Evolutionary conservation across 2,113 vertebrate genomes (phyloP).

Genomic region (Phylloscopus whistleri): DNA sequence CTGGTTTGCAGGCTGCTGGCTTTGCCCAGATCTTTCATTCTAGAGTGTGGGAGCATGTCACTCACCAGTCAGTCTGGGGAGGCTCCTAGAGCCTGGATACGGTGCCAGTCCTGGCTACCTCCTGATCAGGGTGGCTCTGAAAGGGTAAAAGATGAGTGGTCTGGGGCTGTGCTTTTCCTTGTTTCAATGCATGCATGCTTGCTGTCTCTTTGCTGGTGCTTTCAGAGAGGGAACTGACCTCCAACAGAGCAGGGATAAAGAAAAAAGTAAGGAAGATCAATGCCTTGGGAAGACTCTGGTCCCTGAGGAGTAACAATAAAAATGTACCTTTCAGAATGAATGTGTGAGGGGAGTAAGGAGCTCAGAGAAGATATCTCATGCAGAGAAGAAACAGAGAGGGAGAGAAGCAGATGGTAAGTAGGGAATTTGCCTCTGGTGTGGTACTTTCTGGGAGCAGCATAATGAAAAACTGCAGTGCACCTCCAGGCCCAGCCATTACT

Average conservation of each 20-base stretch:
- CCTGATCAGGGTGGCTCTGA: background rate
- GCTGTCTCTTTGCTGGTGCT: background rate
- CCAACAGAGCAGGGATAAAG: background rate
- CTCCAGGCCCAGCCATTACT: background rate
- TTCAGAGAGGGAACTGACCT: background rate
- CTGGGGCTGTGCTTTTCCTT: background rate
- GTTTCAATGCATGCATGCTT: background rate
- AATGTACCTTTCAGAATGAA: background rate
- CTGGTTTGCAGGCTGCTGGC: conserved; percentile 10
- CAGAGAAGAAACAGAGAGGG: background rate
- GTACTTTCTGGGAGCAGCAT: background rate
- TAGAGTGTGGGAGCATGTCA: background rate
- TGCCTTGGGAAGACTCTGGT: background rate
- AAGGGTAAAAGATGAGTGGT: background rate
- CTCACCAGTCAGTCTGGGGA: background rate
- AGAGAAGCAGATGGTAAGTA: background rate
- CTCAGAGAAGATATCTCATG: background rate
- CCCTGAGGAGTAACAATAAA: background rate
- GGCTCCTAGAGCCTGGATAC: background rate
- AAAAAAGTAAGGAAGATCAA: background rate
- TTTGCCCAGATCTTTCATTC: conserved; percentile 7
- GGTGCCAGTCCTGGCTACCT: background rate
- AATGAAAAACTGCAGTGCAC: background rate
- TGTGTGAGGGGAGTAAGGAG: background rate
- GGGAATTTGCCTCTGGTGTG: background rate